Base-by-base conservation (phyloP, 2,797 vertebrate species). In the Tiaroga cobitis region DNA sequence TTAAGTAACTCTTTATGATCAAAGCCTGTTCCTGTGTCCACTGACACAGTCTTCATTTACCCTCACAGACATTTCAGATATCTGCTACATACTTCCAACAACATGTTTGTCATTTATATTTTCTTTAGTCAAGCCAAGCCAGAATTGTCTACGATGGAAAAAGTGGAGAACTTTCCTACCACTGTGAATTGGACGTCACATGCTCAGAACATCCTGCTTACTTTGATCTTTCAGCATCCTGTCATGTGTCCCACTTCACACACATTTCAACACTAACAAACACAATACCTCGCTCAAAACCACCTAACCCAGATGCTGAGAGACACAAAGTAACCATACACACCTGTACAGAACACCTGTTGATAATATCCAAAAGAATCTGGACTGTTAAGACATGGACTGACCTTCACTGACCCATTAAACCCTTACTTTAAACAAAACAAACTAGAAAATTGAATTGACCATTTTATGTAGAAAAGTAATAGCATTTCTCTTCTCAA, bases 151-250 rank as follows among this genome's bases (percentile, higher is more conserved):
- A 46, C 10, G 15, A 32, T 34, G 7, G 10, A 68, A 68, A 80
- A 67, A 34, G 18, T 7, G 26, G 26, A 67, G 49, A 80, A 32
- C 7, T 0, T 80, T 49, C 41, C 26, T 49, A 11, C 41, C 56
- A 67, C 26, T 63, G 29, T 83, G 81, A 49, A 63, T 75, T 37
- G 59, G 54, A 43, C 21, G 16, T 41, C 16, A n/a, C 67, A 68
- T 73, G 49, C 32, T 51, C n/a, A 82, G 34, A 82, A 68, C 41
- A 70, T 78, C 56, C 43, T 80, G 37, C 43, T 54, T 63, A 78
- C 86, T 85, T 82, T 88, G 56, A 87, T 77, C 76, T 86, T 51
- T 87, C 79, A 89, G 46, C 86, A 75, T 85, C 72, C 56, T 83
- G 80, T 82, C 85, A 79, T 49, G 34, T 43, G 41, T 54, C 54